Base-by-base conservation (phyloP, 2,797 vertebrate genomes). In the Phyllotis vaccarum region DNA sequence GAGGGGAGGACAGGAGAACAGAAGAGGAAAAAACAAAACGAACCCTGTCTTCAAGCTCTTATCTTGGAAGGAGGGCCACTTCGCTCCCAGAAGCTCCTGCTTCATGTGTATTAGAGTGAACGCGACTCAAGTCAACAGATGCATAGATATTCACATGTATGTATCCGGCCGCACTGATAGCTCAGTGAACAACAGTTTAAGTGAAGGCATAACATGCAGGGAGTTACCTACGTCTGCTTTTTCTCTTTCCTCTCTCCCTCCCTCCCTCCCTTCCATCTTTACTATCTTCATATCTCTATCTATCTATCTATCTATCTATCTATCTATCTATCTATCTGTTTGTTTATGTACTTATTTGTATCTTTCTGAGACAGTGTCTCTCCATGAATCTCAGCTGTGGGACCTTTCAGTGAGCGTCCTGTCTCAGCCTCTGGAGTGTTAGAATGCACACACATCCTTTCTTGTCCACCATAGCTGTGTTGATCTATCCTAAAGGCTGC, bases 391-490 rank as follows among this genome's bases (percentile, higher is more conserved):
- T 40, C 21, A 21, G 34, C 24, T 79, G 2, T 5, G 4, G 11
- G 43, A 16, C 49, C 87, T 78, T 76, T 43, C 5, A 2, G 4
- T 27, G 40, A n/a, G 27, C 31, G 56, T 62, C 40, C 24, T 78
- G 87, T 46, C 29, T 49, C 8, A 22, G 14, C 24, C 58, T 89
- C 87, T 64, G 56, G 87, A 62, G 14, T 19, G 19, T 3, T 27
- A 22, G 21, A 16, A 74, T 21, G 34, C 27, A 5, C 31, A 21
- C 2, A 2, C 21, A 16, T 9, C 6, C 3, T 2, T 7, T 31
- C 31, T 46, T 40, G 29, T 31, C 56, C 22, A 19, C 49, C 37
- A 64, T 56, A 27, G 37, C 58, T 56, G 2, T 49, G 80, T 4
- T 12, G 8, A 1, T 46, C 29, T 24, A 83, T 62, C n/a, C 21